Base-by-base conservation (phyloP, 1,140 invertebrate species). In the Caenorhabditis tropicalis region DNA sequence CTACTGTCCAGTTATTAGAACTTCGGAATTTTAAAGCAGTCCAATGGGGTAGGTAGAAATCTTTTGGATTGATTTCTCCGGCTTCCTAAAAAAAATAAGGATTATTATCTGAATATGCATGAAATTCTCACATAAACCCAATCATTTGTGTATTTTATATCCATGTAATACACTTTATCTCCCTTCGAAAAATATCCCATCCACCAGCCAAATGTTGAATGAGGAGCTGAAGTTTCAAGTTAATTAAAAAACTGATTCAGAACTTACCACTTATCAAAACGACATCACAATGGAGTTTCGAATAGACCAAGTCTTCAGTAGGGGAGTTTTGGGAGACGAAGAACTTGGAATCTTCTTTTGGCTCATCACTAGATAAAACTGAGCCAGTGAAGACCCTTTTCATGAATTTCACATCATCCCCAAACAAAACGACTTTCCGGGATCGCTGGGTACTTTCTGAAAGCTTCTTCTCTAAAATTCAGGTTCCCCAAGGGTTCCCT, bases 171-270 rank as follows among this genome's bases (percentile, higher is more conserved):
- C 1, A 74, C 65, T 24, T 39, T 74, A n/a, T 74, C 36, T 43
- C 65, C 65, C 43, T 74, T 74, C 2, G 65, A 74, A 46, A 74
- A 74, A 46, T 74, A 74, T 9, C 65, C 65, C 27, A 74, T 74
- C 65, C 65, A 74, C 65, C 65, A 74, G 6, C 65, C 65, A 24
- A 74, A 74, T 43, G 65, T 74, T 10, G 65, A 74, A 24, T 43
- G 36, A n/a, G 65, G 65, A 74, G 65, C 65, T 56, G 24, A 1
- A 27, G 10, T 10, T 24, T 27, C 0, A n/a, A 15, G 19, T 10
- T 1, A 19, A 16, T 4, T 19, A 12, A 46, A 46, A 1, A 0
- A 46, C 16, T 46, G 43, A 46, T 46, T n/a, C n/a, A 46, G 16
- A 9, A 31, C 21, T 58, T 16, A 58, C 56, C 56, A 36, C 21